Evolutionary conservation across 2,113 vertebrate genomes (phyloP).

Genomic region (Gymnocephalus cernua): DNA sequence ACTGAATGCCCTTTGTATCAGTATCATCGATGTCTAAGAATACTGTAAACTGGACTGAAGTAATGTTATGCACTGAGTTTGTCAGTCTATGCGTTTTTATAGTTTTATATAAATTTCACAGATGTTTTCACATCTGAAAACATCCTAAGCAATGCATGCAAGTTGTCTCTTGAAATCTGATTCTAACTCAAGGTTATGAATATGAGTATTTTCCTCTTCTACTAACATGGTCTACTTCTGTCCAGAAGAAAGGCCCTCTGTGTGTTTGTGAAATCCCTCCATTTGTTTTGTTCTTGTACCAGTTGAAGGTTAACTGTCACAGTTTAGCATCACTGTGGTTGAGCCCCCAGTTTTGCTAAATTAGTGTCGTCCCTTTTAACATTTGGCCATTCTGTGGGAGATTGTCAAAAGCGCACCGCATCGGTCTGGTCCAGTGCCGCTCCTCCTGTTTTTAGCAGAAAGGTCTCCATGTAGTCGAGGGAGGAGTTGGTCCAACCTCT

Average conservation of each 20-base stretch:
- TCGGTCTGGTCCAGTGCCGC: constrained; percentile 4
- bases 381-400: constrained; percentile 15
- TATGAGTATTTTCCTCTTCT: background rate
- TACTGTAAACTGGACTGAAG: constrained; percentile 15
- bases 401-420: background rate
- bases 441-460: background rate
- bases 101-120: background rate
- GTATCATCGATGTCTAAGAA: constrained; percentile 30
- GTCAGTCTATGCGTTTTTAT: constrained; percentile 16
- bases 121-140: constrained; percentile 1
- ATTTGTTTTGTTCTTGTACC: background rate
- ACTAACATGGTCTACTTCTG: constrained; percentile 75
- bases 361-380: background rate
- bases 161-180: constrained; percentile 30
- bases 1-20: constrained; percentile 18
- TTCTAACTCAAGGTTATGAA: background rate
- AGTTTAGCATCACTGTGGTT: constrained; percentile 26
- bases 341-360: constrained; percentile 37
- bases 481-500: constrained; percentile 2
- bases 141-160: constrained; percentile 51
- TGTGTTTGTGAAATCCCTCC: constrained; percentile 14
- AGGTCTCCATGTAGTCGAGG: constrained; percentile 6
- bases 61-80: constrained; percentile 33
- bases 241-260: constrained; percentile 64
- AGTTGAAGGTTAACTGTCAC: background rate